Percentiles rank a stretch among this genome's conserved stretches.
Evolutionary conservation across 1,140 invertebrate genomes (phyloP).

Genomic region (Zaprionus tsacasi): DNA sequence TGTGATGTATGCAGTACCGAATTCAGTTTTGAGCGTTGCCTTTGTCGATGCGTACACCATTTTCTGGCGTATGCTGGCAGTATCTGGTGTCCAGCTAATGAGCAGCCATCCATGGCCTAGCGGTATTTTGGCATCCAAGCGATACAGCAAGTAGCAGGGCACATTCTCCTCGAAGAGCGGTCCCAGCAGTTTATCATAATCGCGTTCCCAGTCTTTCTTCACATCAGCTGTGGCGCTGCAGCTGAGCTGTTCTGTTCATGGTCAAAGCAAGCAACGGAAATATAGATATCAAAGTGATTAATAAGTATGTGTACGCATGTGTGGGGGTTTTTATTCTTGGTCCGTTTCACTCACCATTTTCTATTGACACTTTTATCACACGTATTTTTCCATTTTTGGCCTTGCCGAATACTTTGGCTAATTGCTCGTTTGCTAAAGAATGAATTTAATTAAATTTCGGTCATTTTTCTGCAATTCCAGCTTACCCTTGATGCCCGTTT

Average conservation of each 20-base stretch:
- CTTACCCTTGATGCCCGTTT: slow-evolving; percentile 89
- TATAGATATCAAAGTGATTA: slow-evolving; percentile 16
- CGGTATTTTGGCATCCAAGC: slow-evolving; percentile 92
- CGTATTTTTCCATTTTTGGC: slow-evolving; percentile 92
- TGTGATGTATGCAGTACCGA: slow-evolving; percentile 95
- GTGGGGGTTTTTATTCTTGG: slow-evolving; percentile 15
- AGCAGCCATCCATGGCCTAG: slow-evolving; percentile 96
- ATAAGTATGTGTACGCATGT: slow-evolving; percentile 28
- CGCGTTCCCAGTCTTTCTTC: slow-evolving; percentile 93
- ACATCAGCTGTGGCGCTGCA: slow-evolving; percentile 88
- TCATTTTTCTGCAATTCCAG: neutral
- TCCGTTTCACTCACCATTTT: slow-evolving; percentile 89
- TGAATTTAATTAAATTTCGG: neutral
- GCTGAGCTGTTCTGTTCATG: slow-evolving; percentile 89
- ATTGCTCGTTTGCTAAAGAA: slow-evolving; percentile 89
- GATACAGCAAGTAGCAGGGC: slow-evolving; percentile 97
- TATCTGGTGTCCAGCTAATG: slow-evolving; percentile 97
- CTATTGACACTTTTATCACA: slow-evolving; percentile 92
- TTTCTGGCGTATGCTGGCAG: slow-evolving; percentile 95
- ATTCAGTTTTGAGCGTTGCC: slow-evolving; percentile 98
- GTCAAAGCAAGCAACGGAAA: slow-evolving; percentile 35
- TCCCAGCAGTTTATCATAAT: slow-evolving; percentile 93
- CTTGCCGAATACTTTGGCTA: slow-evolving; percentile 92
- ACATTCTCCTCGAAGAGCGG: slow-evolving; percentile 92
- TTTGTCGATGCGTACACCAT: slow-evolving; percentile 99